Evolutionary conservation across 2,888 invertebrate genomes (phyloP), one percentile per base, ranked within the genome.

Genomic region (Tethea ocularis): DNA sequence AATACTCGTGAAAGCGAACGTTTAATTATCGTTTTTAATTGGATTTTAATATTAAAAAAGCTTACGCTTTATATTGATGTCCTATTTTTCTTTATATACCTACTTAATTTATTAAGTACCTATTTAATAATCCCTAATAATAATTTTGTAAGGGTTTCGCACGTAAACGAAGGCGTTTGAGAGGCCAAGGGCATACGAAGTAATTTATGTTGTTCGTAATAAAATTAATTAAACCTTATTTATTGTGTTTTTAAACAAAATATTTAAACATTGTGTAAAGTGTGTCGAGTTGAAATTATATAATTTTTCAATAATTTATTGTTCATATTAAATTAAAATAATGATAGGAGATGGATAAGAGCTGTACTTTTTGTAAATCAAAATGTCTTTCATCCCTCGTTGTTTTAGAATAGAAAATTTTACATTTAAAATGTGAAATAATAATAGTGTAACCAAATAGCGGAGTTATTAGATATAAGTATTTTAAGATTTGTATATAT

Each of bases 61-160:
- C 46, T 46, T 46, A 7, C 46, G 46, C 46, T 20, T 46, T 20
- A 20, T 46, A 46, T 46, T 20, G 46, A 46, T 46, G 46, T 46
- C 46, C 33, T 69, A 74, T 71, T 81, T 80, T 71, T 33, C 69
- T 79, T 83, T 81, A 61, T 74, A 75, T 82, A 74, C 66, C 62
- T 67, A 75, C 78, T 76, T 82, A 76, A 77, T 82, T 82, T 72
- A 64, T 83, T 84, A 76, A 74, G 77, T 83, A 82, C 77, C 81
- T 82, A 82, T 79, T 79, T 78, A 81, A 81, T 87, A 83, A 84
- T 83, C 82, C 86, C 83, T 86, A 86, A 82, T 83, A 70, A 86
- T 87, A 88, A 81, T 86, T 90, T 87, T 80, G 75, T 83, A 88
- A 82, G 89, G 91, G 91, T 92, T 92, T 92, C 91, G 91, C 89